Evolutionary conservation across 2,113 vertebrate genomes (phyloP), one percentile per base, ranked within the genome.

Genomic region (Noctilio leporinus): DNA sequence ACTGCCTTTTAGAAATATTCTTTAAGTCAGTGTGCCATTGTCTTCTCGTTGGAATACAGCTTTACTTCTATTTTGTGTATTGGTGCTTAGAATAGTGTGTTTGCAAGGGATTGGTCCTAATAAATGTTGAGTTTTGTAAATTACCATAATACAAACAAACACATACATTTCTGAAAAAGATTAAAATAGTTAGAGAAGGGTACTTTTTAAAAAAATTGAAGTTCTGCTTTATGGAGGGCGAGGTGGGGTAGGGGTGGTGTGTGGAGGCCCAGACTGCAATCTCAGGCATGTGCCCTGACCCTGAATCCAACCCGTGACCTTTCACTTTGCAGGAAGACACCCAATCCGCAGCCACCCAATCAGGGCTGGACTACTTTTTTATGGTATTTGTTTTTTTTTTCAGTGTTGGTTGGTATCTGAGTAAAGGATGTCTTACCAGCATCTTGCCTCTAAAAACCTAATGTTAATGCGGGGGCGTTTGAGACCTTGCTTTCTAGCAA

Each of bases 371-470:
- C 59, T 62, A 30, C 30, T 62, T 59, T 62, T 62, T 26, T 28
- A n/a, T 84, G 15, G 35, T 78, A 26, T 78, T 43, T 59, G 19
- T 26, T 43, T 49, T 94, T 75, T 70, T 51, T 43, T 4, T 9
- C 38, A 65, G 0, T 85, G 51, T 88, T 55, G 40, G 22, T 76
- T 95, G 26, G 24, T 81, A 35, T 47, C 59, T 84, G 65, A 76
- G 28, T 92, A 92, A 70, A 86, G 15, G 43, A 73, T 67, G 35
- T 75, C 59, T 94, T 94, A 67, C 53, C 17, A 49, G n/a, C 65
- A 70, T 81, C 78, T 96, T 80, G n/a, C 51, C n/a, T 82, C n/a
- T 93, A 40, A 93, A 92, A 95, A 30, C 24, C 19, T 93, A 47
- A 73, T 5, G 4, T 62, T 62, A 49, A 64, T 70, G 35, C 43